Evolutionary conservation across 2,888 invertebrate species (phyloP), one percentile per base, ranked within the genome.

Genomic region (Nemoura dubitans): DNA sequence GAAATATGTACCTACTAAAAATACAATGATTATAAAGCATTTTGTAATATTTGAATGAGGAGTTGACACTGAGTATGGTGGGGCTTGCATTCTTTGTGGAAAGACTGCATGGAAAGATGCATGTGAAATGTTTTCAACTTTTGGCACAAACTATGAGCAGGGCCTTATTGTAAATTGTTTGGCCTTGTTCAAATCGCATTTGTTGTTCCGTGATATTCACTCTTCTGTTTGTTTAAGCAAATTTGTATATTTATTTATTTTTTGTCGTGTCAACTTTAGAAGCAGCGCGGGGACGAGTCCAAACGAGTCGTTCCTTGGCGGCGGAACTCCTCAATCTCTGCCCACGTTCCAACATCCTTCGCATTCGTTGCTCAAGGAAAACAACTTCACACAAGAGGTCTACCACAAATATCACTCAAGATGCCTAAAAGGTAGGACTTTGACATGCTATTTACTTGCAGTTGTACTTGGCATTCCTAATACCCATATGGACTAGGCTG

Each of bases 331-430:
- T 0, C 96, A 96, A 91, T 95, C 97, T 87, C 93, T 98, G 92
- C 98, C 98, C 42, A 94, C 95, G 83, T 98, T 98, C 94, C 98
- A 98, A 91, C 99, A 99, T 93, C 99, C 99, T 59, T 98, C 98
- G 90, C 98, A 99, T 92, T 95, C 97, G 10, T 93, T 99, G 89
- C 95, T 99, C 80, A 95, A 98, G 89, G 98, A 99, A 92, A 98
- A 99, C 92, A 98, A 98, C 91, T 99, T 99, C 93, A 98, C 98
- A 6, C 99, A 99, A 92, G 98, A 98, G 91, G 98, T 97, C 0
- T 99, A 99, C 93, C 97, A 98, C 92, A 98, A 98, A 91, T 99
- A 98, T 92, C 96, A 97, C 91, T 96, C 96, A 89, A 94, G 98
- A 89, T 99, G 99, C 92, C 93, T 98, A 76, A 98, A 97, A 94